Conservation (phyloP, 2,888 invertebrate genomes). For the Parnassius glacialis region DNA sequence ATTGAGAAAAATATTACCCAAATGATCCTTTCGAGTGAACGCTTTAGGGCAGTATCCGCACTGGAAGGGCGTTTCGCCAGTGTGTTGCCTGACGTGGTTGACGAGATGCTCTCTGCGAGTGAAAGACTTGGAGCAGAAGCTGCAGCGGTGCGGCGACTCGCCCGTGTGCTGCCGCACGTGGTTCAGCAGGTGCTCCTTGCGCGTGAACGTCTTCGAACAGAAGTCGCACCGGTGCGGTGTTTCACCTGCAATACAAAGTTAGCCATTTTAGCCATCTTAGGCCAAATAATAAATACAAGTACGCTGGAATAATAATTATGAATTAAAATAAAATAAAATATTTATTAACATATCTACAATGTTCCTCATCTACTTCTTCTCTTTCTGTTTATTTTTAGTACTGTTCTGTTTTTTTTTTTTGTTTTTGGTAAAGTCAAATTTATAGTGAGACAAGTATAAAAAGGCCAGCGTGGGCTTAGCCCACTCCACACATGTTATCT, state of each 20-base stretch:
- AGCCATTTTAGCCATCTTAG: no score
- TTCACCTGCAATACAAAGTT: constrained; percentile 71
- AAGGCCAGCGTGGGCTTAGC: no score
- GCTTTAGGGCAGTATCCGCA: constrained; percentile 93
- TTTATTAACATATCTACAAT: no score
- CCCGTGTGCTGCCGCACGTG: constrained; percentile 90
- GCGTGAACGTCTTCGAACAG: constrained; percentile 89
- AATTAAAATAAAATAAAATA: no score
- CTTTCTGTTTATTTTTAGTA: no score
- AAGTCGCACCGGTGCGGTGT: constrained; percentile 90
- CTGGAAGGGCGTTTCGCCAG: constrained; percentile 88
- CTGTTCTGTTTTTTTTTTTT: no score
- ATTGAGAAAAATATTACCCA: constrained; percentile 60
- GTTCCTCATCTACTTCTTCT: no score
- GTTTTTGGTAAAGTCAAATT: no score
- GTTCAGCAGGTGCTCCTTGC: constrained; percentile 88
- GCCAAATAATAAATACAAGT: no score
- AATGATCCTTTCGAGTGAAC: constrained; percentile 91
- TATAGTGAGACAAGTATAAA: no score
- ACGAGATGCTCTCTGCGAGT: constrained; percentile 92
- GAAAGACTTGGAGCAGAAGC: constrained; percentile 92
- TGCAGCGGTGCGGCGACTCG: constrained; percentile 92
- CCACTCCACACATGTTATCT: no score
- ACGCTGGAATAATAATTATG: no score
- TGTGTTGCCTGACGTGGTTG: constrained; percentile 91